phyloP scores from a whole-genome alignment of 2,888 invertebrate genomes.

The Enchytraeus crypticus region DNA sequence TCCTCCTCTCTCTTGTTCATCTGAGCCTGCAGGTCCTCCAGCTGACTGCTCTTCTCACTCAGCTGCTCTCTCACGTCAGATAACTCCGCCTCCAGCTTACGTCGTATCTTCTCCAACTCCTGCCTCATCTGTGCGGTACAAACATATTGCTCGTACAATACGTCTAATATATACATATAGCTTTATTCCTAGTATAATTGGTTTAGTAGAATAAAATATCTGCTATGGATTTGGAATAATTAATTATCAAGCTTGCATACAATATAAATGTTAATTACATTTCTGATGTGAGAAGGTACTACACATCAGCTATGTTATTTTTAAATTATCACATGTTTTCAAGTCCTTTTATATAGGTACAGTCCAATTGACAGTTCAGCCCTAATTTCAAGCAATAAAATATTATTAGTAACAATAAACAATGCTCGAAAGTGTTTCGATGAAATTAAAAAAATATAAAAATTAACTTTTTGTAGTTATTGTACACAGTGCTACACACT shows the following conservation, averaged over 20 bases:
- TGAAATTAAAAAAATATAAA: background rate
- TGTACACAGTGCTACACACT: background rate
- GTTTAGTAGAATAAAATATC: background rate
- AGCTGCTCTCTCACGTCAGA: slow-evolving; percentile 84
- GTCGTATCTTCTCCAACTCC: slow-evolving; percentile 82
- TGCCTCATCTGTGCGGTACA: slow-evolving; percentile 72
- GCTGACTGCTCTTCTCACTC: slow-evolving; percentile 65
- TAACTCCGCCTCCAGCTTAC: slow-evolving; percentile 56
- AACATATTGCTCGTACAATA: no score
- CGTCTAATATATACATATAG: no score
- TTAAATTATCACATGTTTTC: no score
- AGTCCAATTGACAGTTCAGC: background rate
- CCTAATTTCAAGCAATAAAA: background rate
- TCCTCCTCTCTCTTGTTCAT: slow-evolving; percentile 88
- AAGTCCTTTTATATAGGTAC: no score
- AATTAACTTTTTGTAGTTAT: background rate
- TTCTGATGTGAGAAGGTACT: no score
- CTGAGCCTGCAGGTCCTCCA: slow-evolving; percentile 86
- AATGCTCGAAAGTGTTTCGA: background rate
- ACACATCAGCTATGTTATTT: no score
- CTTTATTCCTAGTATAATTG: background rate
- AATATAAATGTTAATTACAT: no score
- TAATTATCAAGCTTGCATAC: no score
- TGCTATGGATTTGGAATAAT: background rate
- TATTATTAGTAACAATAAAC: background rate